Evolutionary conservation across 2,797 vertebrate genomes (phyloP), one percentile per base, ranked within the genome.

Genomic region (Bothrops alternatus): DNA sequence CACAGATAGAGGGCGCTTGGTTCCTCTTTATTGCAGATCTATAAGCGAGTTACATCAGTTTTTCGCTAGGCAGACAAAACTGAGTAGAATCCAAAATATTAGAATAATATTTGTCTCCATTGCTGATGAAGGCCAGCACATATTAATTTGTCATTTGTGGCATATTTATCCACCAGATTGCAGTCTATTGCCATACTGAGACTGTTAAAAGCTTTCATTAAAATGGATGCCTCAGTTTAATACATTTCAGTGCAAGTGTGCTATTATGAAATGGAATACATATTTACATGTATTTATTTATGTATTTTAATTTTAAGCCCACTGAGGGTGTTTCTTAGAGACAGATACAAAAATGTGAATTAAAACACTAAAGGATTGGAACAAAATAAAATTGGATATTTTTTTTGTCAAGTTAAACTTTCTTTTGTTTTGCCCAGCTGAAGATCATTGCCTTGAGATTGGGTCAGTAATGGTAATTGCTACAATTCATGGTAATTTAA

Each of bases 141-240:
- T 96, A 97, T 96, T 97, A 97, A 96, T 97, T 97, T 97, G 94
- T 97, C 95, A 97, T 96, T 97, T 95, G 90, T 94, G 86, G 53
- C 73, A 89, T 97, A 97, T 97, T 97, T 97, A 95, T 97, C 95
- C 96, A 95, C 3, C 93, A 97, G 95, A 96, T 97, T 97, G 90
- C 93, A 95, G 92, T 94, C 91, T 95, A 93, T 96, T 97, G 93
- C 91, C 95, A 95, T 95, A 95, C 94, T 58, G 91, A 95, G 42
- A 50, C 92, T 95, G 94, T 96, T 96, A 96, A 96, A 96, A 96
- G 42, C 86, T 88, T 96, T 96, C 96, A 95, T 94, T 95, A 97
- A 97, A 97, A 95, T 86, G 87, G 93, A 92, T 91, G 91, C 73
- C 92, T 91, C 92, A 96, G 96, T 93, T 57, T 94, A 96, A 96